Conservation (phyloP, 2,113 vertebrate genomes). For the Ardeotis arabs region DNA sequence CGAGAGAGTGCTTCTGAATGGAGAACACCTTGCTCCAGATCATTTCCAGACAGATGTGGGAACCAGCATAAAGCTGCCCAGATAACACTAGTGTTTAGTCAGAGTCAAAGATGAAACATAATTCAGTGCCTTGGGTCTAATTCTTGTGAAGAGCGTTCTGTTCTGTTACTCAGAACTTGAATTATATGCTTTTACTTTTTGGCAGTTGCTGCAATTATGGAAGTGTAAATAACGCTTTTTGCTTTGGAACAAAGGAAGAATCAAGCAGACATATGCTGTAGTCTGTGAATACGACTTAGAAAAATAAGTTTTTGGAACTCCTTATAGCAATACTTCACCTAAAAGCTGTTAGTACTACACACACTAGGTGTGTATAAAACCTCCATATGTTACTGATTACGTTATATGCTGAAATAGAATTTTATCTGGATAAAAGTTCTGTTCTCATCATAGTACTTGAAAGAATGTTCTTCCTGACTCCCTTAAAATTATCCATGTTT, state of each 20-base stretch:
- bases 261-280: background rate
- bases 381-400: background rate
- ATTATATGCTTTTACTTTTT: background rate
- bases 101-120: background rate
- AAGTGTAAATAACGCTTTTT: background rate
- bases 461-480: background rate
- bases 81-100: background rate
- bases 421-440: background rate
- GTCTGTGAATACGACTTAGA: background rate
- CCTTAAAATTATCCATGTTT: background rate
- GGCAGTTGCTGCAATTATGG: background rate
- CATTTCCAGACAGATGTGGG: background rate
- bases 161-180: background rate
- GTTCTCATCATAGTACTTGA: background rate
- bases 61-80: background rate
- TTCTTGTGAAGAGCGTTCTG: background rate
- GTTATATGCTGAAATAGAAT: background rate
- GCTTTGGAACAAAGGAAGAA: background rate
- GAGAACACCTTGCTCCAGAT: background rate
- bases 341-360: background rate
- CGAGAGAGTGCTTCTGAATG: background rate
- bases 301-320: background rate
- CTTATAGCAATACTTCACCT: background rate
- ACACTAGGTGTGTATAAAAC: background rate
- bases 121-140: background rate